Evolutionary conservation across 2,888 invertebrate genomes (phyloP).

Genomic region (Eueremaeus valkanovi): DNA sequence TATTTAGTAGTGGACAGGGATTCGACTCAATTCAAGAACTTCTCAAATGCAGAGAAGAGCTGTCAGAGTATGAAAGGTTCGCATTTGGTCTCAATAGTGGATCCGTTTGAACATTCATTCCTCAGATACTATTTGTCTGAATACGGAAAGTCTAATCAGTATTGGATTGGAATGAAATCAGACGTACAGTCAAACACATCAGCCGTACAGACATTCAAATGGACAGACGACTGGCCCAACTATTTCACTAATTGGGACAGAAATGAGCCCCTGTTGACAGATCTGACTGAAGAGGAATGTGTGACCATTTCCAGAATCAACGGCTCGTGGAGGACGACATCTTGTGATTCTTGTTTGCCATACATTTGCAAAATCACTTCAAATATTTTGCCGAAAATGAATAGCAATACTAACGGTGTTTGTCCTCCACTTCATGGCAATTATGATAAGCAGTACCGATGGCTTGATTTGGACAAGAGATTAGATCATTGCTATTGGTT

Average conservation of each 20-base stretch:
- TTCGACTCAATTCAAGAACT: neutral
- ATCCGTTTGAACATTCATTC: neutral
- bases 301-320: neutral
- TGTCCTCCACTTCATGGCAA: neutral
- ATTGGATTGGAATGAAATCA: neutral
- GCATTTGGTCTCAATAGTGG: neutral
- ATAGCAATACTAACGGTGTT: neutral
- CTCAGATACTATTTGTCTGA: neutral
- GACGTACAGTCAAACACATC: neutral
- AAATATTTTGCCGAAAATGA: neutral
- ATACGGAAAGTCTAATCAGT: neutral
- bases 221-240: slow-evolving; percentile 12
- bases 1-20: neutral
- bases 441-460: neutral
- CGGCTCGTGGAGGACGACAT: neutral
- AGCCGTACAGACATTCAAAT: neutral
- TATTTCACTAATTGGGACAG: neutral
- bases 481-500: slow-evolving; percentile 2
- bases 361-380: neutral
- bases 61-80: neutral
- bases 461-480: neutral
- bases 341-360: neutral
- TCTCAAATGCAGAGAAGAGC: neutral
- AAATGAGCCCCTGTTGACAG: neutral
- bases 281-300: neutral